Conservation (phyloP, 2,797 vertebrate species). For the Cryptoblepharus egeriae region DNA sequence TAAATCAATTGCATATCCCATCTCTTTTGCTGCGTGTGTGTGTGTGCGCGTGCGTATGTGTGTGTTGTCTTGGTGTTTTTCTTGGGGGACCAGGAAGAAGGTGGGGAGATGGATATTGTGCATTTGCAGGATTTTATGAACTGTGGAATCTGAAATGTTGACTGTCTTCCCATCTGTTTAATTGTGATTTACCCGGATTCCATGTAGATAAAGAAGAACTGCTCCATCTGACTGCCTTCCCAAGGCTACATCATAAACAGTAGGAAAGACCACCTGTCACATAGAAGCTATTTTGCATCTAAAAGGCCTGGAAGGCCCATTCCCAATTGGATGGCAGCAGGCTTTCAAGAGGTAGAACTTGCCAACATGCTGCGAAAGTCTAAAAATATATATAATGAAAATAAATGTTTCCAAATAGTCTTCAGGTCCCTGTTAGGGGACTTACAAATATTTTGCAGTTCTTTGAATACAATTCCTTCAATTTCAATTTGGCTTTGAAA, state of each 20-base stretch:
- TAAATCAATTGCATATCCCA: background rate
- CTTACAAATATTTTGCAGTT: background rate
- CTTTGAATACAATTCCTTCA: background rate
- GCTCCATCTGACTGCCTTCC: conserved; percentile 73
- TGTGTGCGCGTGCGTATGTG: no score
- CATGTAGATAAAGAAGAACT: conserved; percentile 74
- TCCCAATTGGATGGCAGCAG: conserved; percentile 63
- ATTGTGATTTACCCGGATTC: conserved; percentile 74
- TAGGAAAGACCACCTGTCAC: conserved; percentile 77
- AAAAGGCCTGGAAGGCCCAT: conserved; percentile 49
- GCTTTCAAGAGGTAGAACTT: conserved; percentile 48
- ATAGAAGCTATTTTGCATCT: conserved; percentile 71
- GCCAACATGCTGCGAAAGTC: conserved; percentile 26
- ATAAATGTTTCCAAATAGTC: background rate
- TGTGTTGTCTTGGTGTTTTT: no score
- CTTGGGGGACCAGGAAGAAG: no score
- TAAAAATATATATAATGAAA: conserved; percentile 1
- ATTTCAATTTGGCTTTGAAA: conserved; percentile 28
- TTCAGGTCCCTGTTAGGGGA: conserved; percentile 6
- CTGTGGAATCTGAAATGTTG: conserved; percentile 51
- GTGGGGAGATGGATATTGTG: background rate
- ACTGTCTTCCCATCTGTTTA: conserved; percentile 76
- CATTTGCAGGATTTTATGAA: conserved; percentile 54
- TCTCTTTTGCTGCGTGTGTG: no score
- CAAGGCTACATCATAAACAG: conserved; percentile 70